Evolutionary conservation across 2,113 vertebrate species (phyloP).

Genomic region (Dipodomys merriami): DNA sequence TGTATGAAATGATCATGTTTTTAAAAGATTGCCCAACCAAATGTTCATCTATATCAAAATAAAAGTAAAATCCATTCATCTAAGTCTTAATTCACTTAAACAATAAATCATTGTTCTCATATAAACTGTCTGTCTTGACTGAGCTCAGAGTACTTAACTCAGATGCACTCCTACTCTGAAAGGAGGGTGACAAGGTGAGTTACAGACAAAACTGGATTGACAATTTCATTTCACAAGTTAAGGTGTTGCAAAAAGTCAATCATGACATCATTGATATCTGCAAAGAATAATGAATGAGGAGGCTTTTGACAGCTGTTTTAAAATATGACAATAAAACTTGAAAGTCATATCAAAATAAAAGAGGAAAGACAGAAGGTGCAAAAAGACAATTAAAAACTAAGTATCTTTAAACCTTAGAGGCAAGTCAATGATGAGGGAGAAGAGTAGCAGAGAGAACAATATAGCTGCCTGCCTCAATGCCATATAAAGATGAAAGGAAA

Average conservation of each 20-base stretch:
- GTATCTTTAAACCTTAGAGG: constrained; percentile 44
- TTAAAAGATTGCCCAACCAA: constrained; percentile 30
- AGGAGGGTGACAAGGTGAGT: neutral
- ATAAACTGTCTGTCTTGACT: neutral
- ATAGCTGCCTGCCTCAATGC: neutral
- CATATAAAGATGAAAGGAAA: constrained; percentile 41
- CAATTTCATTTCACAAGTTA: constrained; percentile 35
- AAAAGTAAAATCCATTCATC: constrained; percentile 19
- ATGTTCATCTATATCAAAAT: constrained; percentile 28
- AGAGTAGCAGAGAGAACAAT: neutral
- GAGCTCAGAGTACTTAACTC: constrained; percentile 22
- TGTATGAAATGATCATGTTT: constrained; percentile 34
- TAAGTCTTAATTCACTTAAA: constrained; percentile 34
- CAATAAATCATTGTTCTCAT: constrained; percentile 13
- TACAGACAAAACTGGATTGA: neutral
- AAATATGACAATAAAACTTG: constrained; percentile 35
- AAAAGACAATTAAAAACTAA: constrained; percentile 52
- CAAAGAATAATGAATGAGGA: neutral
- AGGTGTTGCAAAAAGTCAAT: neutral
- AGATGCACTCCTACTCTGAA: neutral
- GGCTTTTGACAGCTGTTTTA: neutral
- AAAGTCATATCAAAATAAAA: constrained; percentile 56
- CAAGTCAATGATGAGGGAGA: constrained; percentile 57
- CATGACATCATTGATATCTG: neutral
- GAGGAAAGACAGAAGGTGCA: constrained; percentile 13